These are phyloP conservation scores for Fregetta grallaria DNA, from an alignment of 2,113 vertebrate genomes.

Conservation along the genomic window DNA sequence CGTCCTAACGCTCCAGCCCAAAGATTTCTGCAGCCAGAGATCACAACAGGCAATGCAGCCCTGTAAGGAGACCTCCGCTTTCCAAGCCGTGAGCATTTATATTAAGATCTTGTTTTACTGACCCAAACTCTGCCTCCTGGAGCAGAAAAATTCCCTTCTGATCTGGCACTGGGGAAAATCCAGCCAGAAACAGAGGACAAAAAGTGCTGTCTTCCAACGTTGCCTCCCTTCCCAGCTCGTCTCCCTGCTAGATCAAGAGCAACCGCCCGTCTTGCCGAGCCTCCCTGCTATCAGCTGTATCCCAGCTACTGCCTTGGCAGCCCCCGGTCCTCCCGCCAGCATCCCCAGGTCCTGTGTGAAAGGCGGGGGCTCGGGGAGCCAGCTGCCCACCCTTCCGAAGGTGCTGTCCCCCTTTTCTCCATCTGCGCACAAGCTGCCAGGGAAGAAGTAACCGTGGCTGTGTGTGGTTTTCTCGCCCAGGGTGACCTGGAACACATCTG, in stretches of 20 bases:
- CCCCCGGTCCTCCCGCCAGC: neutral
- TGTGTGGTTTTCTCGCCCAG: constrained; percentile 59
- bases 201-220: neutral
- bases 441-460: neutral
- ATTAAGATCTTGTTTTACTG: neutral
- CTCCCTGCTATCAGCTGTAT: neutral
- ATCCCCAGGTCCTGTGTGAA: neutral
- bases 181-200: neutral
- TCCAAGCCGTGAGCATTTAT: neutral
- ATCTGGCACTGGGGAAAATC: neutral
- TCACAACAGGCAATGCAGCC: neutral
- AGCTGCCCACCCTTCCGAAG: neutral
- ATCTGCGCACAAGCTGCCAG: neutral
- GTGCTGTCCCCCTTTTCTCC: neutral
- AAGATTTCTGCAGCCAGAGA: constrained; percentile 13
- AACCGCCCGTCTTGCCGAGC: neutral
- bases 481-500: constrained; percentile 64
- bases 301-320: neutral
- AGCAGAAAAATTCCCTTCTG: neutral
- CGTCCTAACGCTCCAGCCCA: neutral
- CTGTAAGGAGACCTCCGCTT: neutral
- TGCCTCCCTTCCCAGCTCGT: neutral
- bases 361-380: rapidly evolving
- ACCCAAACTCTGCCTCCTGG: neutral
- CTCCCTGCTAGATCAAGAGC: neutral